Evolutionary conservation across 2,888 invertebrate genomes (phyloP).

Genomic region (Cephus pulcher): DNA sequence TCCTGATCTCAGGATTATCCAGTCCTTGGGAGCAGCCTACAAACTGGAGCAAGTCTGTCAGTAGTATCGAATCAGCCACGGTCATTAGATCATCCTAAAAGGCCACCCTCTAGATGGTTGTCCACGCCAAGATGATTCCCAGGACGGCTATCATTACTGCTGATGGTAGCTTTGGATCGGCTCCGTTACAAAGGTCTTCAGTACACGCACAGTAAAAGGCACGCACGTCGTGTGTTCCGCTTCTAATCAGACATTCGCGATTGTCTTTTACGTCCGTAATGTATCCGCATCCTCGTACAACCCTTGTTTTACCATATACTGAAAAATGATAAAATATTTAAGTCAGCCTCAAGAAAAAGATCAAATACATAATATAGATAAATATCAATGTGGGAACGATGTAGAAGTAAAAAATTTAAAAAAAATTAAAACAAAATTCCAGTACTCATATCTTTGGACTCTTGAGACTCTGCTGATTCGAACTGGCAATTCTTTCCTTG

Average conservation of each 20-base stretch:
- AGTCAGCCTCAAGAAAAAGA: too few species aligned
- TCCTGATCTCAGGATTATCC: not conserved
- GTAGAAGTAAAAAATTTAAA: not conserved
- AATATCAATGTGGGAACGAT: too few species aligned
- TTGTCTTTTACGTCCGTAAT: constrained; percentile 73
- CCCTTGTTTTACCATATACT: constrained; percentile 82
- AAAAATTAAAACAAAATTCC: not conserved
- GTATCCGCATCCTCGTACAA: constrained; percentile 87
- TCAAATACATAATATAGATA: not conserved
- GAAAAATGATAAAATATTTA: constrained; percentile 49
- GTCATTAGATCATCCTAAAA: not conserved
- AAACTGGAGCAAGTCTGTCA: not conserved
- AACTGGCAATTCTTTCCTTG: not conserved
- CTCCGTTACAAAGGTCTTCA: constrained; percentile 80
- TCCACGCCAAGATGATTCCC: constrained; percentile 10
- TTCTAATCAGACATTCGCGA: constrained; percentile 74
- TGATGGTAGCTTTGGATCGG: constrained; percentile 38
- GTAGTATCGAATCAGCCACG: not conserved
- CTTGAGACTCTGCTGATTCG: not conserved
- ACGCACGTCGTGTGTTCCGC: constrained; percentile 81
- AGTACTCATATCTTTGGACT: not conserved
- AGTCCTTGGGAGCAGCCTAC: not conserved
- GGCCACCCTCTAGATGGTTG: constrained; percentile 8
- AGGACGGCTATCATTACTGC: constrained; percentile 5
- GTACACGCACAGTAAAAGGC: constrained; percentile 84